A percentile compares a stretch with the other conserved stretches of the same genome.
Evolutionary conservation across 2,797 vertebrate species (phyloP).

Genomic region (Acanthis flammea): DNA sequence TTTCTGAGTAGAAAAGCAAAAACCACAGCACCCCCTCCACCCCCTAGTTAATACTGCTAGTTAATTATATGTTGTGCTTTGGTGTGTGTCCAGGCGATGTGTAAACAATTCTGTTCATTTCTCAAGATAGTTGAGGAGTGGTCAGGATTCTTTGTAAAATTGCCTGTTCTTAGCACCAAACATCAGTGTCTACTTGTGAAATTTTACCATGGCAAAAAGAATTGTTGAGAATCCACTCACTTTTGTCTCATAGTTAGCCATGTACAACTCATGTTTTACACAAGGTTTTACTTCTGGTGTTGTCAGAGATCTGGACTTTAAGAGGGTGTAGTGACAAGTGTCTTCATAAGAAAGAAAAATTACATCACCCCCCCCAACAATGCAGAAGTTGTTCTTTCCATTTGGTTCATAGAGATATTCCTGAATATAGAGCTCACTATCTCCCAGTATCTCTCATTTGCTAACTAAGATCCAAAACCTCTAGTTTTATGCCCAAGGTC

Average conservation of each 20-base stretch:
- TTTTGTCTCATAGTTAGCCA: background rate
- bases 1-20: background rate
- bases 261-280: rapidly evolving
- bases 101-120: background rate
- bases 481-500: background rate
- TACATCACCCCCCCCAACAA: rapidly evolving
- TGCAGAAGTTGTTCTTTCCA: background rate
- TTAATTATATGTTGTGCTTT: background rate
- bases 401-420: background rate
- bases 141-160: background rate
- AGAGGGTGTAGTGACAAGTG: background rate
- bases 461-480: background rate
- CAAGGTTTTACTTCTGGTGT: rapidly evolving
- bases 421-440: background rate
- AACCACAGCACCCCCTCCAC: rapidly evolving
- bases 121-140: background rate
- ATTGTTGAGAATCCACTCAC: background rate
- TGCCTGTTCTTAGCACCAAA: background rate
- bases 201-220: background rate
- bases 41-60: background rate
- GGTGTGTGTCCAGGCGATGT: background rate
- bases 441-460: background rate
- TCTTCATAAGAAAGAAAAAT: background rate
- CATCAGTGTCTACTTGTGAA: rapidly evolving
- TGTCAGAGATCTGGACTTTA: background rate